Base-by-base conservation (phyloP, 2,797 vertebrate genomes). In the Numenius phaeopus region DNA sequence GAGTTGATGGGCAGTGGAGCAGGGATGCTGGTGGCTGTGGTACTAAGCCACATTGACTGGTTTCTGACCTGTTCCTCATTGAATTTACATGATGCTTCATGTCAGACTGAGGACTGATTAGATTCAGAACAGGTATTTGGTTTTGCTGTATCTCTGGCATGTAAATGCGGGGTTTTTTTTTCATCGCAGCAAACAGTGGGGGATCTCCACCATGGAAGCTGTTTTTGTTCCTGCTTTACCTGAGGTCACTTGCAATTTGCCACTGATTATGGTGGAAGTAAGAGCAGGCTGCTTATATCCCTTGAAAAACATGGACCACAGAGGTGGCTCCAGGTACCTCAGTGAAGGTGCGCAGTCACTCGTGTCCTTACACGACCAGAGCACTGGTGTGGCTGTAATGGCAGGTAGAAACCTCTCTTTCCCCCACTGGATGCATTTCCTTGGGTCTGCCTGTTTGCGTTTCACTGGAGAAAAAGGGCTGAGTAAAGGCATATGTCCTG, bases 401-500 rank as follows among this genome's bases (percentile, higher is more conserved):
- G 67, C 23, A 52, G 80, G 24, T 54, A 50, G 49, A 44, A 54
- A 23, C 37, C 32, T 94, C 39, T 57, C 8, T 50, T 49, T 75
- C 24, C 42, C 12, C 8, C 4, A 5, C 11, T 18, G 37, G 8
- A 59, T 0, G 1, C 1, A 8, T 81, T 91, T 89, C 69, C 59
- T 61, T 76, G n/a, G 47, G 34, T 54, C 14, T 14, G 26, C 40
- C 54, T 86, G 44, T 50, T 59, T 86, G 65, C 37, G 50, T 86
- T 83, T 76, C 59, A n/a, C 17, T 54, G 75, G 37, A 57, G 55
- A 65, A 86, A 87, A 83, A 86, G 76, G 30, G 55, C 59, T 81
- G 73, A 95, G 55, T 49, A 66, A 80, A 69, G 75, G 75, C 69
- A 93, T 39, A 62, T 77, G 75, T 66, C 57, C 44, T 82, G 66